These are phyloP conservation scores for Pangasianodon gigas DNA, from an alignment of 2,113 vertebrate genomes.

Conservation along the genomic window DNA sequence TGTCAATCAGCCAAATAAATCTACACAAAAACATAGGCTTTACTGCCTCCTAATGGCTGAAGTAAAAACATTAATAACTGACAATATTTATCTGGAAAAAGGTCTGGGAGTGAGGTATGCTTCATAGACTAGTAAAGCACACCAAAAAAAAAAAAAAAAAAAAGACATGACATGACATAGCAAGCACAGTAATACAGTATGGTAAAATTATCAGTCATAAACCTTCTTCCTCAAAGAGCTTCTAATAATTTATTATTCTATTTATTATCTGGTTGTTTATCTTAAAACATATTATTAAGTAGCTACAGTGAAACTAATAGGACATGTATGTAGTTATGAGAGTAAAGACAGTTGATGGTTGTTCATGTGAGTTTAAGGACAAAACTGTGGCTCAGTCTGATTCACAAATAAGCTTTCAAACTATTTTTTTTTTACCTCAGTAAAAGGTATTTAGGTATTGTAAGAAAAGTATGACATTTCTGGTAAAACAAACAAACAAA, in stretches of 20 bases:
- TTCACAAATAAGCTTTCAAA: no score
- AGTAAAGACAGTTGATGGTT: no score
- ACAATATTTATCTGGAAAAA: neutral
- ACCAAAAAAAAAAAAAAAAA: neutral
- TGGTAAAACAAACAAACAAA: no score
- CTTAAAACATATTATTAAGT: neutral
- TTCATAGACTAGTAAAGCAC: neutral
- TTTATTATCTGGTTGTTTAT: no score
- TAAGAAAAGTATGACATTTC: no score
- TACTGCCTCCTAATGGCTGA: conserved; percentile 11
- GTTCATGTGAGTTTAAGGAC: neutral
- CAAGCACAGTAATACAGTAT: neutral
- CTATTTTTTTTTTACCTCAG: no score
- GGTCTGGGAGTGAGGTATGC: neutral
- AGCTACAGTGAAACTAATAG: no score
- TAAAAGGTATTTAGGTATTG: no score
- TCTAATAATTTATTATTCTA: neutral
- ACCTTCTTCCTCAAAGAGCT: neutral
- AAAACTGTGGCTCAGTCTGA: no score
- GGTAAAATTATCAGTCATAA: neutral
- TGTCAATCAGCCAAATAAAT: neutral
- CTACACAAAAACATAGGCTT: neutral
- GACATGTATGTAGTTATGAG: no score
- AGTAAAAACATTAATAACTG: neutral
- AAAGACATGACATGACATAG: neutral